Conservation (phyloP, 2,797 vertebrate species). For the Mormyrus hasselquistii region DNA sequence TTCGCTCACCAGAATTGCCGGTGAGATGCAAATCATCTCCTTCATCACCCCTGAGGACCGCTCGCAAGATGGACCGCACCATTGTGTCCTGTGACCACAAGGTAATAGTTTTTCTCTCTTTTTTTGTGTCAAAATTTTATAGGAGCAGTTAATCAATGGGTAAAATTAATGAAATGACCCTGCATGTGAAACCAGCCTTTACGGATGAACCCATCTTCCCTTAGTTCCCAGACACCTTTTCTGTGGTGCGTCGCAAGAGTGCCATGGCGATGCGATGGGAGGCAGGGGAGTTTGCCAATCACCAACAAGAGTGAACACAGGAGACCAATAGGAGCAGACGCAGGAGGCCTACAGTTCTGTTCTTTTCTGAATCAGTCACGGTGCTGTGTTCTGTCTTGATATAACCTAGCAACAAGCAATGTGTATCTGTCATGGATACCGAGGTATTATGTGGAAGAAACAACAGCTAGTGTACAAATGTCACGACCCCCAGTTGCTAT, state of each 20-base stretch:
- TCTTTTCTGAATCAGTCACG: background rate
- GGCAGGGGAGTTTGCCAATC: constrained; percentile 51
- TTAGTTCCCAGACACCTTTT: constrained; percentile 51
- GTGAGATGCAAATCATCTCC: constrained; percentile 58
- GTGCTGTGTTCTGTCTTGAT: background rate
- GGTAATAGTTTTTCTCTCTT: constrained; percentile 32
- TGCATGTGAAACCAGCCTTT: constrained; percentile 21
- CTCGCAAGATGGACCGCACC: constrained; percentile 53
- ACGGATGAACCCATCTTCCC: constrained; percentile 46
- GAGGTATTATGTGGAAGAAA: background rate
- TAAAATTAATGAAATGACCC: background rate
- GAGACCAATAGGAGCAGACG: background rate
- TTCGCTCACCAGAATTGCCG: constrained; percentile 39
- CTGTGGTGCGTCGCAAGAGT: constrained; percentile 48
- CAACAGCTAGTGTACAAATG: background rate
- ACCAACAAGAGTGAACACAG: constrained; percentile 46
- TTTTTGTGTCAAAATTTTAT: background rate
- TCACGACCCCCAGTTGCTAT: constrained; percentile 6
- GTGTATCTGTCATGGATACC: constrained; percentile 17
- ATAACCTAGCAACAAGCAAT: constrained; percentile 7
- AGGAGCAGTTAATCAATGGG: background rate
- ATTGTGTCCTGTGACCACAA: constrained; percentile 59
- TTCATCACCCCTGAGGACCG: constrained; percentile 53
- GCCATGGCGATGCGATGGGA: constrained; percentile 59
- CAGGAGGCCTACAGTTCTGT: background rate